A percentile compares a stretch with the other conserved stretches of the same genome.
These are phyloP conservation scores for Lepilemur ruficaudatus DNA, from an alignment of 2,797 vertebrate species.

Conservation along the genomic window DNA sequence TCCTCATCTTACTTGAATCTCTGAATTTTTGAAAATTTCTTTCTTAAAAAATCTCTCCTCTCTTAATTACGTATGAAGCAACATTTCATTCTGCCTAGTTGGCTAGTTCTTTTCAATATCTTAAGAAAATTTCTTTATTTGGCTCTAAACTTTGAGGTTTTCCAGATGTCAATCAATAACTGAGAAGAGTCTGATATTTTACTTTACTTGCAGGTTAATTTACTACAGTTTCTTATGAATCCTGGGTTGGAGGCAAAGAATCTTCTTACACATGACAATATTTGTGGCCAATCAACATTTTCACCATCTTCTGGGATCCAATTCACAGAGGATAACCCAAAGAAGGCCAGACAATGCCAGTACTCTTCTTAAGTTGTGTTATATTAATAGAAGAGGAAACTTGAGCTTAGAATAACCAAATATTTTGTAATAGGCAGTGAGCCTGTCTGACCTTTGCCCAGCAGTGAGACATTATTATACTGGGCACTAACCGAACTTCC, in stretches of 20 bases:
- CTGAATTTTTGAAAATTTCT: background rate
- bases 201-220: background rate
- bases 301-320: background rate
- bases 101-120: background rate
- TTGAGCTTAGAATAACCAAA: background rate
- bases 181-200: background rate
- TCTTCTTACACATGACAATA: background rate
- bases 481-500: background rate
- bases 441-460: background rate
- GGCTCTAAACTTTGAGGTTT: background rate
- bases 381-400: background rate
- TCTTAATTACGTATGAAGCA: background rate
- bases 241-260: background rate
- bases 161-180: background rate
- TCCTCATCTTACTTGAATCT: background rate
- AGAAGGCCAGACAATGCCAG: background rate
- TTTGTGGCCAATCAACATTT: background rate
- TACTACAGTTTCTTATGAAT: background rate
- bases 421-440: background rate
- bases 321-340: background rate
- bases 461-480: background rate
- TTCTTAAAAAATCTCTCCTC: background rate
- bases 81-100: background rate
- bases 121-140: background rate
- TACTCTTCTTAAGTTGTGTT: background rate